Percentiles rank a stretch among this genome's conserved stretches.
Conservation (phyloP, 2,113 vertebrate species). For the Camarhynchus parvulus region DNA sequence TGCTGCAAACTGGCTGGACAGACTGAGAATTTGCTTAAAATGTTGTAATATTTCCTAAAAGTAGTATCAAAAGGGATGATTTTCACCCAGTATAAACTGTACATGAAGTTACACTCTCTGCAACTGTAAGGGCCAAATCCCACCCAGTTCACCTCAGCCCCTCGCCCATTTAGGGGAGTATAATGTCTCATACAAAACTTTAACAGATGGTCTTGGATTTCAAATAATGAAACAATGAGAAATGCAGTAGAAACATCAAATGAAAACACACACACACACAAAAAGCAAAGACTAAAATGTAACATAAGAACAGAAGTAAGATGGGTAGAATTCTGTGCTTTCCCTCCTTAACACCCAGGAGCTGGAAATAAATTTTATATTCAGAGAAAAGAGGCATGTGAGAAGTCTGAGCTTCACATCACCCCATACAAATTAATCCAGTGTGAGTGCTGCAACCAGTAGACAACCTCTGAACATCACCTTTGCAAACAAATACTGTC, state of each 20-base stretch:
- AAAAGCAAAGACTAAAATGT: not conserved
- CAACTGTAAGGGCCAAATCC: not conserved
- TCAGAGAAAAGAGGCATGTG: not conserved
- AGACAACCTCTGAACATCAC: not conserved
- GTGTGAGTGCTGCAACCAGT: not conserved
- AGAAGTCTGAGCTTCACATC: not conserved
- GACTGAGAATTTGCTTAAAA: not conserved
- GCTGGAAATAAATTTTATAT: not conserved
- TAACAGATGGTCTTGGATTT: not conserved
- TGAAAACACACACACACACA: not conserved
- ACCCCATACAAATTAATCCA: not conserved
- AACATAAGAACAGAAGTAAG: fast-evolving
- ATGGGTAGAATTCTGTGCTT: not conserved
- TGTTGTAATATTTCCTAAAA: not conserved
- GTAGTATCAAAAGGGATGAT: not conserved
- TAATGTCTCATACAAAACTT: not conserved
- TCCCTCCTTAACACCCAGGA: not conserved
- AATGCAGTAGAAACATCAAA: not conserved
- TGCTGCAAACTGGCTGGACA: not conserved
- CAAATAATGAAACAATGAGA: not conserved
- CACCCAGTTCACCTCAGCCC: not conserved
- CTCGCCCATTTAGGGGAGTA: not conserved
- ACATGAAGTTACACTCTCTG: not conserved
- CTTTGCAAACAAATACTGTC: not conserved
- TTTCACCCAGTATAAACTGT: not conserved